phyloP scores from a whole-genome alignment of 2,888 invertebrate genomes.

The Sialis fuliginosa region DNA sequence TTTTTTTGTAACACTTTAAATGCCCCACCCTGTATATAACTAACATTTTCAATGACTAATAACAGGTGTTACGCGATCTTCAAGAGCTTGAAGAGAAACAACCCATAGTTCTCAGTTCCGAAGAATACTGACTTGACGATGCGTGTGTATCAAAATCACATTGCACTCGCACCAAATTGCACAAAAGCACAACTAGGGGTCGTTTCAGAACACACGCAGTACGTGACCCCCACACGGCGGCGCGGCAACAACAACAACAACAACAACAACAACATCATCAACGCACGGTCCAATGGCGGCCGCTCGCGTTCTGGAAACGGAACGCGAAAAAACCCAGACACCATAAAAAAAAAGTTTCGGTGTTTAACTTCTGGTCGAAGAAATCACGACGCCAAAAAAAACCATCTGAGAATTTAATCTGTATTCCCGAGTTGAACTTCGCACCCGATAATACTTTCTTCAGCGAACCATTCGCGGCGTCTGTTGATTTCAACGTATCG shows the following conservation, averaged over 20 bases:
- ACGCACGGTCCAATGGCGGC: not conserved
- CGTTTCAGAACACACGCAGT: conserved; percentile 4
- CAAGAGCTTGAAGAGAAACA: conserved; percentile 26
- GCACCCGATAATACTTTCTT: not conserved
- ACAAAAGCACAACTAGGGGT: not conserved
- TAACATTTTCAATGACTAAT: too few species aligned
- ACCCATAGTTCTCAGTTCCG: conserved; percentile 14
- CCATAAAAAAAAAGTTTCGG: conserved; percentile 7
- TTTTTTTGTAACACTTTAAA: too few species aligned
- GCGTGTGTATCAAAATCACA: conserved; percentile 5
- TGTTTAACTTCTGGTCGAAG: conserved; percentile 3
- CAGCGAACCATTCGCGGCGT: not conserved
- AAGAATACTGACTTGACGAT: conserved; percentile 23
- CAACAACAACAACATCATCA: not conserved
- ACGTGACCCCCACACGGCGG: not conserved
- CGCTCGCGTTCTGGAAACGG: too few species aligned
- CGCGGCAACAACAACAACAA: not conserved
- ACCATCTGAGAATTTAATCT: not conserved
- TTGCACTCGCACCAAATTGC: conserved; percentile 3
- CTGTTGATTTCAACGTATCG: not conserved
- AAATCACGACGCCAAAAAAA: not conserved
- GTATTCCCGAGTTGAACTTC: not conserved
- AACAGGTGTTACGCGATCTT: conserved; percentile 36
- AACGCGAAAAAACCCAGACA: too few species aligned
- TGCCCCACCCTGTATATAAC: too few species aligned